phyloP scores from a whole-genome alignment of 2,888 invertebrate species.

The Julus scandinavius region DNA sequence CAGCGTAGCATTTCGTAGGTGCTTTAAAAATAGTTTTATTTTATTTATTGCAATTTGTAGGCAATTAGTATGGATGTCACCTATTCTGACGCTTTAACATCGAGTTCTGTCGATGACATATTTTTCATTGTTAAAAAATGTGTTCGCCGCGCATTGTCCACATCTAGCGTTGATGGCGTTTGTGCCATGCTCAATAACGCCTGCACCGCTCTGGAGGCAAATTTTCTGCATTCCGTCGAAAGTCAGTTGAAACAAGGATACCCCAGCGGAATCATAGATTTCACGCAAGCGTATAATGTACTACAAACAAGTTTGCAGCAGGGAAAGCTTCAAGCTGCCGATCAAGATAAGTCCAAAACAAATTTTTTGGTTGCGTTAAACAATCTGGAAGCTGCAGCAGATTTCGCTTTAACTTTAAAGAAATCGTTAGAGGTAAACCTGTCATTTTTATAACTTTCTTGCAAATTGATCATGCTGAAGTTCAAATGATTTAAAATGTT shows the following conservation, averaged over 20 bases:
- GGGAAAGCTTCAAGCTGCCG: constrained; percentile 77
- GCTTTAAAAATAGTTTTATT: constrained; percentile 70
- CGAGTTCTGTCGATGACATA: constrained; percentile 96
- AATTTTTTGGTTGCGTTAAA: constrained; percentile 85
- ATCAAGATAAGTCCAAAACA: constrained; percentile 78
- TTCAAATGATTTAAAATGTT: background rate
- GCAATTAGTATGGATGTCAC: constrained; percentile 66
- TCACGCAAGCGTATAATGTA: constrained; percentile 80
- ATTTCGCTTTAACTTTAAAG: constrained; percentile 88
- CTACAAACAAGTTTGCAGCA: constrained; percentile 83
- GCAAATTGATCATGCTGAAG: background rate
- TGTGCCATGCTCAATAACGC: constrained; percentile 97
- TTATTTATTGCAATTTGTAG: constrained; percentile 59
- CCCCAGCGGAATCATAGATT: constrained; percentile 69
- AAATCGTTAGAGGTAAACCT: constrained; percentile 73
- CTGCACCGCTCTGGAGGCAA: constrained; percentile 85
- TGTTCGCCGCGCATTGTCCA: constrained; percentile 88
- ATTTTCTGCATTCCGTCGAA: constrained; percentile 79
- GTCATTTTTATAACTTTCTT: background rate
- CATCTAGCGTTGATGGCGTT: constrained; percentile 92
- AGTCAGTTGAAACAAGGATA: constrained; percentile 81
- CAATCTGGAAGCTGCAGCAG: constrained; percentile 90
- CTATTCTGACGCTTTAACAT: constrained; percentile 71
- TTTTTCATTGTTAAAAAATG: constrained; percentile 97
- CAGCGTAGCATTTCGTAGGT: constrained; percentile 81